Evolutionary conservation across 1,140 invertebrate species (phyloP), one percentile per base, ranked within the genome.

Genomic region (Trichoplusia ni): DNA sequence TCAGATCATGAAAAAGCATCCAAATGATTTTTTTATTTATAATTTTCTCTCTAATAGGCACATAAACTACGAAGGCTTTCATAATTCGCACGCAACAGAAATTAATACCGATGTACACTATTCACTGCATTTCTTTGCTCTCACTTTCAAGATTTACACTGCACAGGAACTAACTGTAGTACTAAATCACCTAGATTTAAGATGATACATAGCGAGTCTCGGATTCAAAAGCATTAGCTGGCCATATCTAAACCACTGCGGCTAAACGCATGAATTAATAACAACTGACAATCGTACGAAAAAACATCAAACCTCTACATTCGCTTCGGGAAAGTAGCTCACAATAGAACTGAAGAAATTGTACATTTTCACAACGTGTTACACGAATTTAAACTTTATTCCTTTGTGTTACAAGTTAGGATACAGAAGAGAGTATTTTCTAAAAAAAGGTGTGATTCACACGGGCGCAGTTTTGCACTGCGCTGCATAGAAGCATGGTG

Each of bases 341-440:
- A 82, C 68, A 69, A 85, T 77, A 7, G 37, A 42, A 58, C 64
- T 71, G 67, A 79, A 77, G 71, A 81, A 81, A 71, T 75, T 76
- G 59, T 77, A 71, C 76, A 85, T 80, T 63, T 73, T 70, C 59
- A 49, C 46, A 37, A 11, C 23, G 31, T 58, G 65, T 58, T 59
- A 69, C 61, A 44, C 49, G 54, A 69, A 60, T 68, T 61, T 68
- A n/a, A 19, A 37, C 44, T 31, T 46, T 69, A 68, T 63, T 66
- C 25, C 66, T 31, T 60, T 29, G 68, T 33, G 42, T 51, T 66
- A 56, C 38, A 46, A 25, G 33, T 47, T 16, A 16, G n/a, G 6
- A 23, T 25, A 58, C 11, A 42, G 38, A 44, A 44, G 35, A 4
- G n/a, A 4, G 31, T 27, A 18, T 42, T 35, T 38, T 19, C 11